These are phyloP conservation scores for Ariolimax columbianus DNA, from an alignment of 2,888 invertebrate genomes.

Conservation along the genomic window DNA sequence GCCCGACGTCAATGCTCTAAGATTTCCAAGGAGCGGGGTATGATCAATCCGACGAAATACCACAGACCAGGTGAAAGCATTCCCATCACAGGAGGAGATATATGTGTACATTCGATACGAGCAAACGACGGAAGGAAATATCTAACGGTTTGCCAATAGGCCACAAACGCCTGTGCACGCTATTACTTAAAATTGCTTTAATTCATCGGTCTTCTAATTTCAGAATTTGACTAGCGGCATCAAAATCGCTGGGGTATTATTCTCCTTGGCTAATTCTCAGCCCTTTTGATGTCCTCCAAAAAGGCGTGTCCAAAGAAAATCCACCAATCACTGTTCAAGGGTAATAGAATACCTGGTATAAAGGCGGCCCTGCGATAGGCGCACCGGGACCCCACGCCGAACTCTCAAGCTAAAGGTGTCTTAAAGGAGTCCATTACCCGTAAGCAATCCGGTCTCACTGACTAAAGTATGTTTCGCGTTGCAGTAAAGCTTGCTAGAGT, in stretches of 20 bases:
- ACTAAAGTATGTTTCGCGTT: neutral
- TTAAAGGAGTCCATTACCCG: slow-evolving; percentile 4
- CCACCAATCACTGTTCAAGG: slow-evolving; percentile 18
- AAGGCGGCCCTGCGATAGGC: neutral
- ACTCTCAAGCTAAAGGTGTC: slow-evolving; percentile 7
- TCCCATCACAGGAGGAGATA: no score
- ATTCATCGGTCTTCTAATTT: no score
- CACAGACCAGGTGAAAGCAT: no score
- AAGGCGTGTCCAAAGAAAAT: slow-evolving; percentile 16
- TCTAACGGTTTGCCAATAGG: no score
- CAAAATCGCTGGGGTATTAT: neutral
- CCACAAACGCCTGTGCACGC: no score
- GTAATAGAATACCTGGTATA: slow-evolving; percentile 13
- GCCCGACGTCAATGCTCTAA: no score
- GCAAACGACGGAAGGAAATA: no score
- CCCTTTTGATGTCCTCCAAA: slow-evolving; percentile 20
- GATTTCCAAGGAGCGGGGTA: no score
- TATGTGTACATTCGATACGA: no score
- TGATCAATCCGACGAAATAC: no score
- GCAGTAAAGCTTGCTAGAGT: slow-evolving; percentile 15
- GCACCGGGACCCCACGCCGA: slow-evolving; percentile 6
- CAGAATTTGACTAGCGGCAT: no score
- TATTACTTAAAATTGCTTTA: no score
- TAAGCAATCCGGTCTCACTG: neutral
- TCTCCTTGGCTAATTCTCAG: neutral